phyloP scores from a whole-genome alignment of 2,888 invertebrate genomes.

The Pristionchus mayeri region DNA sequence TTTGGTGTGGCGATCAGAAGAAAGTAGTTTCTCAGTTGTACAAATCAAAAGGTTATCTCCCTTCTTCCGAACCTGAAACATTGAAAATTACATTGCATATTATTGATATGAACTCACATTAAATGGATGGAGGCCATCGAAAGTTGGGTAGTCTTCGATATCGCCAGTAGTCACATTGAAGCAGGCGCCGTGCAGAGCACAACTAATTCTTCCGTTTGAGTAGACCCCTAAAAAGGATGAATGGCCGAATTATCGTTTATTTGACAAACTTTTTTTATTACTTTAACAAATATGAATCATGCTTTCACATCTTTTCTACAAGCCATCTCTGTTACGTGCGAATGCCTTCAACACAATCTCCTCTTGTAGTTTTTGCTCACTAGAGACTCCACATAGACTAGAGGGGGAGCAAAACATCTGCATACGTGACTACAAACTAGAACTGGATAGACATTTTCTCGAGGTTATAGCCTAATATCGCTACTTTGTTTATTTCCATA shows the following conservation, averaged over 20 bases:
- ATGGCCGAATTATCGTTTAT: too few species aligned
- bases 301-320: too few species aligned
- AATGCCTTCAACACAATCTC: too few species aligned
- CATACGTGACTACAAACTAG: background rate
- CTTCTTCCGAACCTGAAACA: slow-evolving; percentile 49
- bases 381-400: background rate
- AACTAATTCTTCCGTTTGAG: too few species aligned
- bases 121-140: slow-evolving; percentile 91
- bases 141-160: slow-evolving; percentile 95
- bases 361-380: too few species aligned
- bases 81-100: too few species aligned
- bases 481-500: too few species aligned
- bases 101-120: slow-evolving; percentile 81
- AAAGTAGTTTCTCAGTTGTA: slow-evolving; percentile 60
- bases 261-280: too few species aligned
- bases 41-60: slow-evolving; percentile 58
- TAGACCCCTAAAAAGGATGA: too few species aligned
- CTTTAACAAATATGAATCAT: too few species aligned
- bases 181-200: too few species aligned
- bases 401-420: background rate
- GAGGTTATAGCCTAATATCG: background rate
- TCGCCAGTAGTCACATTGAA: slow-evolving; percentile 89
- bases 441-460: background rate
- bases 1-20: slow-evolving; percentile 54
- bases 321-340: too few species aligned